Conservation (phyloP, 2,113 vertebrate genomes). For the Leptobrachium leishanense region DNA sequence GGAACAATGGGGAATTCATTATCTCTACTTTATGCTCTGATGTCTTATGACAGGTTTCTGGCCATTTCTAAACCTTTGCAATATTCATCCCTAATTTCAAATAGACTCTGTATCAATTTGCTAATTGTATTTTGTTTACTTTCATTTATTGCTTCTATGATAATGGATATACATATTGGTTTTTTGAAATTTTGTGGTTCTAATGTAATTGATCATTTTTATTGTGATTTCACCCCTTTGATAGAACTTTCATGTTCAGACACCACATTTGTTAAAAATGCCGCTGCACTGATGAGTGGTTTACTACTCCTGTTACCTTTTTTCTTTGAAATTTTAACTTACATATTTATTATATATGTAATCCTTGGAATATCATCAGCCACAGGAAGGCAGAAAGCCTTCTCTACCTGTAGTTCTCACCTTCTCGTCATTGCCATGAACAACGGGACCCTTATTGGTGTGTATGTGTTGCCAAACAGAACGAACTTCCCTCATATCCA, state of each 20-base stretch:
- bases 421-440: conserved; percentile 5
- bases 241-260: conserved; percentile 22
- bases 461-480: conserved; percentile 11
- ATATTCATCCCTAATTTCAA: conserved; percentile 1
- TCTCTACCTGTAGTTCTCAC: conserved; percentile 18
- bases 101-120: neutral
- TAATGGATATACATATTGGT: neutral
- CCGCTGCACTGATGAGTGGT: neutral
- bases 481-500: neutral
- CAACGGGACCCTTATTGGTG: neutral
- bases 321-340: neutral
- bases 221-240: conserved; percentile 19
- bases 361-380: conserved; percentile 9
- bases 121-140: neutral
- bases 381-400: conserved; percentile 9
- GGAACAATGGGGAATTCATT: neutral
- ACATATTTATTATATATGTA: conserved; percentile 9
- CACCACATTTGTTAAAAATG: neutral
- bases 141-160: neutral
- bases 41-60: conserved; percentile 29
- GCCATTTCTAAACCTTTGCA: conserved; percentile 7
- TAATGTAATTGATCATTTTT: conserved; percentile 22
- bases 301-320: neutral
- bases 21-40: conserved; percentile 1
- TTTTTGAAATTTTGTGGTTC: neutral